Evolutionary conservation across 2,113 vertebrate genomes (phyloP).

Genomic region (Acinonyx jubatus): DNA sequence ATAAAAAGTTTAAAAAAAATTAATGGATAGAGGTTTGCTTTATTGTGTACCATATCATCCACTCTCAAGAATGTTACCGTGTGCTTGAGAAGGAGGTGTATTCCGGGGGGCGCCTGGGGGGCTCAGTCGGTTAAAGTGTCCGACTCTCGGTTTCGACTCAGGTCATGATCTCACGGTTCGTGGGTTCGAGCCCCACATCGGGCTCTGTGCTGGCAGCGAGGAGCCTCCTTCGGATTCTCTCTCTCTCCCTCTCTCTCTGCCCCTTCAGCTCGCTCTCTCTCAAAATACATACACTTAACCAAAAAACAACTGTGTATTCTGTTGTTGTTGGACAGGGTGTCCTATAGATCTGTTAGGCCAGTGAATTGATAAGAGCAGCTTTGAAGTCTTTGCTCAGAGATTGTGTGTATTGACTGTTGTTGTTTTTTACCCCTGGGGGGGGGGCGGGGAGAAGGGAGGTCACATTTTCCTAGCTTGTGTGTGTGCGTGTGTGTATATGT

Average conservation of each 20-base stretch:
- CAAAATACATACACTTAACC: no score
- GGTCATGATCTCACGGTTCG: no score
- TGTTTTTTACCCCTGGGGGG: no score
- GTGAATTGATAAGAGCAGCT: not conserved
- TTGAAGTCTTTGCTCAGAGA: not conserved
- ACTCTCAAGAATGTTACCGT: not conserved
- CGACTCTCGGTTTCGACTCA: no score
- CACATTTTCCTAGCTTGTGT: not conserved
- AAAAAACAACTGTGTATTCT: not conserved
- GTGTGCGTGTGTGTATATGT: not conserved
- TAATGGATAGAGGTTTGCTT: not conserved
- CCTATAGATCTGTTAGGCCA: not conserved
- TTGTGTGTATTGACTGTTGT: not conserved
- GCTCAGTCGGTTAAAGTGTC: no score
- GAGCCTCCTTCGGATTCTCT: no score
- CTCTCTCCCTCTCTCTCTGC: no score
- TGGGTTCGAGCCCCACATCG: no score
- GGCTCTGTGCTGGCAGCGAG: no score
- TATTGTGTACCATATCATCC: not conserved
- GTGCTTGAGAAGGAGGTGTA: not conserved
- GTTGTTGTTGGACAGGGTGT: not conserved
- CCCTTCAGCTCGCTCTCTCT: no score
- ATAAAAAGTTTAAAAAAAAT: not conserved
- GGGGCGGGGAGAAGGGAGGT: not conserved
- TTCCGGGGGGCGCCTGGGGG: no score